Conservation (phyloP, 53 echinoderm and acorn worm species). For the Antedon mediterranea region DNA sequence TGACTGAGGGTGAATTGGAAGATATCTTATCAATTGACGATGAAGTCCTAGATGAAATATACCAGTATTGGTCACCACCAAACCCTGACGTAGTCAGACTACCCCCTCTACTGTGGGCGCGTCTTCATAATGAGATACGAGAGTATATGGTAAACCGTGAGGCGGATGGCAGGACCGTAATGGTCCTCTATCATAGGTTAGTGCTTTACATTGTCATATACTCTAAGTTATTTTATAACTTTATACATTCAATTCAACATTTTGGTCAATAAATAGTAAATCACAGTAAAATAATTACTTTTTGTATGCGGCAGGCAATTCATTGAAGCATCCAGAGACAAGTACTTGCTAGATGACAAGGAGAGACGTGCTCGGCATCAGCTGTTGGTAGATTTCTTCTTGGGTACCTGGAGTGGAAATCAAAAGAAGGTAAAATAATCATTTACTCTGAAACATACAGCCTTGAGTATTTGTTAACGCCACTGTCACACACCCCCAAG, state of each 20-base stretch:
- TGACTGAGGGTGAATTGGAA: slow-evolving; percentile 69
- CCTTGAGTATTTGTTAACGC: too few relatives aligned
- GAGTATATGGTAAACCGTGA: slow-evolving; percentile 89
- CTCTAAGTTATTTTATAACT: too few relatives aligned
- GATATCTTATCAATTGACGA: slow-evolving; percentile 83
- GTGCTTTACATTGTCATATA: not conserved
- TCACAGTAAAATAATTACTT: too few relatives aligned
- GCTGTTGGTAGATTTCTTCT: slow-evolving; percentile 78
- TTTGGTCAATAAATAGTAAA: too few relatives aligned
- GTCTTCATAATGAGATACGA: slow-evolving; percentile 77
- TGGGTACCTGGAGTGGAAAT: slow-evolving; percentile 55
- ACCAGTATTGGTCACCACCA: slow-evolving; percentile 95
- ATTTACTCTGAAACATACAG: not conserved
- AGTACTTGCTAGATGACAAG: slow-evolving; percentile 51
- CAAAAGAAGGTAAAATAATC: slow-evolving; percentile 13
- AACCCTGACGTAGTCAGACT: slow-evolving; percentile 58
- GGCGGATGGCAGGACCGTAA: slow-evolving; percentile 74
- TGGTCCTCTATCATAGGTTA: slow-evolving; percentile 89
- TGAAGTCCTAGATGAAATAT: slow-evolving; percentile 92
- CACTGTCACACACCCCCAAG: too few relatives aligned
- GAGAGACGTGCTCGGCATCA: slow-evolving; percentile 32
- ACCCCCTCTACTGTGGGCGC: slow-evolving; percentile 75
- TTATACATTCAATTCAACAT: too few relatives aligned
- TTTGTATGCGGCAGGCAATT: slow-evolving; percentile 28
- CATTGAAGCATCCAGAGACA: slow-evolving; percentile 58